A percentile compares a stretch with the other conserved stretches of the same genome.
Evolutionary conservation across 2,888 invertebrate species (phyloP).

Genomic region (Dryadula phaetusa): DNA sequence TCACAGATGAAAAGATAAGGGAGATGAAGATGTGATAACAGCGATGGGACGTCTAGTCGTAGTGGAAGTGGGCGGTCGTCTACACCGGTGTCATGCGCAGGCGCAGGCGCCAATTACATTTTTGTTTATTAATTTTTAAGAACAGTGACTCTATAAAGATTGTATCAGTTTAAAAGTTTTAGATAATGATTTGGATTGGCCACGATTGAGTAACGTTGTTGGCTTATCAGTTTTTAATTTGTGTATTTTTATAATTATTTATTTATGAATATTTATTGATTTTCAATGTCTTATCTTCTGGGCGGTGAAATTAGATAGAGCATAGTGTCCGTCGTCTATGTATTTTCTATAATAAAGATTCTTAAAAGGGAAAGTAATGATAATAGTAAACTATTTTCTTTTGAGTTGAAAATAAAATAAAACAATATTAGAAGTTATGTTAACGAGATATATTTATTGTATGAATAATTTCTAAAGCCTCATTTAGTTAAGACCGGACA

Average conservation of each 20-base stretch:
- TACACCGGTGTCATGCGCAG: slow-evolving; percentile 65
- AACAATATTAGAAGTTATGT: too few species aligned
- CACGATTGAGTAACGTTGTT: slow-evolving; percentile 17
- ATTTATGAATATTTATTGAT: slow-evolving; percentile 2
- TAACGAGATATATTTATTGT: too few species aligned
- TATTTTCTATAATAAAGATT: too few species aligned
- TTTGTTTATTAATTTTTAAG: slow-evolving; percentile 27
- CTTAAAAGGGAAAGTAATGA: too few species aligned
- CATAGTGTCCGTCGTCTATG: too few species aligned
- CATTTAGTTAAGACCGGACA: too few species aligned
- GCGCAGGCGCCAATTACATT: slow-evolving; percentile 48
- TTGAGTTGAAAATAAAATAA: too few species aligned
- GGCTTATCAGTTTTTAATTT: background rate
- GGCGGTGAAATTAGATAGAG: background rate
- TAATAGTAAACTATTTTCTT: too few species aligned
- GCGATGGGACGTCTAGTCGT: slow-evolving; percentile 44
- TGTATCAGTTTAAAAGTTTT: slow-evolving; percentile 20
- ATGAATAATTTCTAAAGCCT: too few species aligned
- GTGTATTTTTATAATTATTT: background rate
- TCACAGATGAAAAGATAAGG: slow-evolving; percentile 19
- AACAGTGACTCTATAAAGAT: slow-evolving; percentile 7
- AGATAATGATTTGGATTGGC: slow-evolving; percentile 20
- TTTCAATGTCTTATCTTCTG: background rate
- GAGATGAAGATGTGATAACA: slow-evolving; percentile 32
- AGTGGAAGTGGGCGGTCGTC: slow-evolving; percentile 72